phyloP scores from a whole-genome alignment of 1,140 invertebrate species.

The Laodelphax striatellus region DNA sequence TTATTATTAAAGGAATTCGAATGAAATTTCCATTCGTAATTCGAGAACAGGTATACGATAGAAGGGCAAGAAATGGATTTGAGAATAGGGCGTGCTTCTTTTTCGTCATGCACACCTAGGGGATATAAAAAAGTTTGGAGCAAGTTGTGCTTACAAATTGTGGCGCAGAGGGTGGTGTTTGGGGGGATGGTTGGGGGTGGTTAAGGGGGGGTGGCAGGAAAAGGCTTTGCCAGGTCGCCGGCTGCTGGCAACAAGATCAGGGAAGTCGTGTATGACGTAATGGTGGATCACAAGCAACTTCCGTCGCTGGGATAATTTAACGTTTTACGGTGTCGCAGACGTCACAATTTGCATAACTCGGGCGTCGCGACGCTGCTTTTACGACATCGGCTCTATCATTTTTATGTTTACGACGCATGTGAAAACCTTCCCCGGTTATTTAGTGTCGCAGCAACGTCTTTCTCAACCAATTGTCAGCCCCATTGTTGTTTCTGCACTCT shows the following conservation, averaged over 20 bases:
- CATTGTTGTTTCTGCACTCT: no score
- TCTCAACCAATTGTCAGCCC: no score
- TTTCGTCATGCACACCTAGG: no score
- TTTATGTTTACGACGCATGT: slow-evolving; percentile 6
- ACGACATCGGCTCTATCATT: slow-evolving; percentile 8
- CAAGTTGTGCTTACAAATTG: no score
- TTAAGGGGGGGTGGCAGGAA: neutral
- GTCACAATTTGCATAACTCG: slow-evolving; percentile 13
- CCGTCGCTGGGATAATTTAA: slow-evolving; percentile 5
- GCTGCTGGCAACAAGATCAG: neutral
- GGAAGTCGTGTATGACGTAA: slow-evolving; percentile 8
- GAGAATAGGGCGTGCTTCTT: no score
- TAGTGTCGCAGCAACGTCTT: neutral
- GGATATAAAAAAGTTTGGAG: no score
- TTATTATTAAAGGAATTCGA: no score
- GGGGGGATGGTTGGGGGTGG: neutral
- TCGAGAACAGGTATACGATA: no score
- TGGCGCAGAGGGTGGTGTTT: neutral
- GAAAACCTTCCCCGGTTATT: neutral
- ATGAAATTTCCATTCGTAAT: no score
- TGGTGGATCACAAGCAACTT: slow-evolving; percentile 2
- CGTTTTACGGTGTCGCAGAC: slow-evolving; percentile 13
- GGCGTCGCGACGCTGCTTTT: neutral
- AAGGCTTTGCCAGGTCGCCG: neutral
- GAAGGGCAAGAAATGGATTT: no score